These are phyloP conservation scores for Ibycter americanus DNA, from an alignment of 2,797 vertebrate species.

Conservation along the genomic window DNA sequence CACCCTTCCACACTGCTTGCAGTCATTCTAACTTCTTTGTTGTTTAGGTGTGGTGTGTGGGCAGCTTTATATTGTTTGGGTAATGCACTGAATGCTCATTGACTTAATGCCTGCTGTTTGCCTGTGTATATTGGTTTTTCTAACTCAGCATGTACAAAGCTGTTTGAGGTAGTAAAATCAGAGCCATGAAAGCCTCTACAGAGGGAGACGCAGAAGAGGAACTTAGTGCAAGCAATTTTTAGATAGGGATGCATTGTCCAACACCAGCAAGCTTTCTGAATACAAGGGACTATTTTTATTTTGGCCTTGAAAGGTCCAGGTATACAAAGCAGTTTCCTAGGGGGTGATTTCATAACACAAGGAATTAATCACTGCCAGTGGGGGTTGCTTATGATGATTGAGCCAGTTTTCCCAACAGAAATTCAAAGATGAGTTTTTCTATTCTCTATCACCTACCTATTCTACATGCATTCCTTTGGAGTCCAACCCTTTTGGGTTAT, in stretches of 20 bases:
- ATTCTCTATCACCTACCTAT: neutral
- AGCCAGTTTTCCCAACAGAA: neutral
- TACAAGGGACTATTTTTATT: neutral
- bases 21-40: neutral
- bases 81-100: neutral
- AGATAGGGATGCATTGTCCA: neutral
- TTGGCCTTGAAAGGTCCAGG: neutral
- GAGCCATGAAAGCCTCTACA: neutral
- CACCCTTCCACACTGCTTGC: neutral
- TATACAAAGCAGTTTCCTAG: neutral
- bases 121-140: neutral
- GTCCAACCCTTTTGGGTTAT: neutral
- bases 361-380: neutral
- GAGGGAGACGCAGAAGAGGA: neutral
- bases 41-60: neutral
- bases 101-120: constrained; percentile 8
- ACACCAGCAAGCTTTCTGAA: neutral
- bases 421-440: neutral
- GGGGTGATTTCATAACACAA: neutral
- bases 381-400: neutral
- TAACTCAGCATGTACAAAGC: neutral
- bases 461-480: neutral
- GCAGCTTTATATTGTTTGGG: neutral
- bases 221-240: neutral
- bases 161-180: neutral